Conservation (phyloP, 2,797 vertebrate species). For the Oreortyx pictus region DNA sequence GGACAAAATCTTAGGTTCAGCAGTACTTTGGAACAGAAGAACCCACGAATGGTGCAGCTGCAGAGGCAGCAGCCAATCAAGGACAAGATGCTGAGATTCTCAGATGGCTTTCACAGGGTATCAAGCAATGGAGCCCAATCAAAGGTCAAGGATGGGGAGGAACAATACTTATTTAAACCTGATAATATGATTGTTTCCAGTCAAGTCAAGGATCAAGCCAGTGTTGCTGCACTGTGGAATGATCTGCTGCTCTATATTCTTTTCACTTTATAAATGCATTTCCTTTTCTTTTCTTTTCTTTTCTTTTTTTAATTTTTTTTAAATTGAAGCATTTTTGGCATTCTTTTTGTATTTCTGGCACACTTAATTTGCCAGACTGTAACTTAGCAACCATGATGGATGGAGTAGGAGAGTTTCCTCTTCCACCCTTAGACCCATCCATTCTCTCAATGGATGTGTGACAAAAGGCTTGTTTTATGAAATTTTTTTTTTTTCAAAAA, state of each 20-base stretch:
- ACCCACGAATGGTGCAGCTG: neutral
- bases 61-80: neutral
- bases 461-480: conserved; percentile 31
- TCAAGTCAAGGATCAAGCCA: neutral
- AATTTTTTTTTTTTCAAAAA: conserved; percentile 15
- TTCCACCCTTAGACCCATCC: neutral
- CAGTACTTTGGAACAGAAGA: accelerated
- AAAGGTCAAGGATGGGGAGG: neutral
- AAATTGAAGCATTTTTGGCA: neutral
- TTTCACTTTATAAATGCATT: neutral
- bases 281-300: neutral
- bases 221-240: neutral
- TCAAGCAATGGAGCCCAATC: neutral
- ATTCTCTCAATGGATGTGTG: neutral
- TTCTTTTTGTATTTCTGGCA: neutral
- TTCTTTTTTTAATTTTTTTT: neutral
- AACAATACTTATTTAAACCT: neutral
- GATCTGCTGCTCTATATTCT: neutral
- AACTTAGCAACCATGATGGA: neutral
- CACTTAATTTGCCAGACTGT: neutral
- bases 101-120: neutral
- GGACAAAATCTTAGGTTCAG: neutral
- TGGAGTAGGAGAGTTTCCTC: neutral
- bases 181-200: neutral
- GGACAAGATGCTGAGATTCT: neutral